These are phyloP conservation scores for Carcina quercana DNA, from an alignment of 2,888 invertebrate species.

Conservation along the genomic window DNA sequence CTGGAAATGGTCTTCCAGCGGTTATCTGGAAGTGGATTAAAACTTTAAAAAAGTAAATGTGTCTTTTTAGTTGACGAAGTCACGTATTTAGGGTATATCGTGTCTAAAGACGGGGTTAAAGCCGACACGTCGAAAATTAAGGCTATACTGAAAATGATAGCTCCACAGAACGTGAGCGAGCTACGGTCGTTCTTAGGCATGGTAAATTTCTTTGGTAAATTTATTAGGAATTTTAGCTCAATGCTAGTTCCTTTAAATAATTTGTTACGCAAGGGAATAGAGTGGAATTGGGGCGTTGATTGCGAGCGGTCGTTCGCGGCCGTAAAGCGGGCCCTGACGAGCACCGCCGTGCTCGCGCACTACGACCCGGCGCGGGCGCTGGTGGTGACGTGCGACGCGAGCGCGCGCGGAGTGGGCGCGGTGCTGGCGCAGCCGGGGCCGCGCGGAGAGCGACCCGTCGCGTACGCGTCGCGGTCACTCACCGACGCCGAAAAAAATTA, in stretches of 20 bases:
- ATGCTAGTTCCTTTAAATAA: not conserved
- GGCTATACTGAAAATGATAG: not conserved
- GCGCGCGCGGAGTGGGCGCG: not conserved
- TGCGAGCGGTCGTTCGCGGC: not conserved
- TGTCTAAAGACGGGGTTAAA: not conserved
- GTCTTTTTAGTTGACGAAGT: not conserved
- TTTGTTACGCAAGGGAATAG: not conserved
- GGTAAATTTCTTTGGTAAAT: constrained; percentile 2
- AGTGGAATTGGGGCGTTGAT: not conserved
- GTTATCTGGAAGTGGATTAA: not conserved
- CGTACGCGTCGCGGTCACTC: constrained; percentile 7
- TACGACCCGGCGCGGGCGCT: constrained; percentile 1
- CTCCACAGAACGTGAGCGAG: not conserved
- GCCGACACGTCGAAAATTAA: not conserved
- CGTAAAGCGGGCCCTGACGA: not conserved
- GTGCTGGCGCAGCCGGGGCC: constrained; percentile 2
- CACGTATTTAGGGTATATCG: not conserved
- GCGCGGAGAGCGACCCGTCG: constrained; percentile 7
- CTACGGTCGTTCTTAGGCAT: constrained; percentile 1
- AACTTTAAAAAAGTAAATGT: not conserved
- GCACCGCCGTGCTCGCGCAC: constrained; percentile 4
- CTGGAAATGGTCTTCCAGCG: not conserved
- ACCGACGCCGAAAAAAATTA: constrained; percentile 4
- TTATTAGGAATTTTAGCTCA: not conserved
- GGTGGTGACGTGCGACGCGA: constrained; percentile 7